Evolutionary conservation across 2,113 vertebrate species (phyloP).

Genomic region (Lipotes vexillifer): DNA sequence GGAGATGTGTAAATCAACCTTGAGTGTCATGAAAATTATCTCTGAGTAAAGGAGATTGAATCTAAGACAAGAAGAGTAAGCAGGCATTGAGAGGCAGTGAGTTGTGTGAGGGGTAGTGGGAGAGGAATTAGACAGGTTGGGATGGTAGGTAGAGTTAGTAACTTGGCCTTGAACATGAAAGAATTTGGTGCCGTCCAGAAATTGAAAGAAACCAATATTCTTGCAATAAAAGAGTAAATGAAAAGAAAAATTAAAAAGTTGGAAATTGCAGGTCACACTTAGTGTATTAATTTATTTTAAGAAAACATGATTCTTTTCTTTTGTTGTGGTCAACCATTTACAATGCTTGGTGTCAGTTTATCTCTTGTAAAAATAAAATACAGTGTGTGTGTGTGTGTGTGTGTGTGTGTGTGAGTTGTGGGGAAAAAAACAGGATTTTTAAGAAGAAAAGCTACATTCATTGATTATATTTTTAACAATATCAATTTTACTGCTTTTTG

Average conservation of each 20-base stretch:
- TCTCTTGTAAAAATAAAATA: too few species aligned
- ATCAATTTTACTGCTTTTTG: background rate
- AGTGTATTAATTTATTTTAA: background rate
- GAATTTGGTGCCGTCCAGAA: background rate
- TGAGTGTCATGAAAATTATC: background rate
- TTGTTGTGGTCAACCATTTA: too few species aligned
- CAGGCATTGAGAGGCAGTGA: background rate
- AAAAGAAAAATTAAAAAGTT: background rate
- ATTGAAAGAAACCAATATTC: background rate
- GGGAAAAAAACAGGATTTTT: background rate
- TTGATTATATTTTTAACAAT: background rate
- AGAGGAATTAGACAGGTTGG: background rate
- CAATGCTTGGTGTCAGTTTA: too few species aligned
- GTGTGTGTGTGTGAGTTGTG: too few species aligned
- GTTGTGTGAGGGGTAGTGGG: background rate
- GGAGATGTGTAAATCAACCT: background rate
- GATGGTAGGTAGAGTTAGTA: background rate
- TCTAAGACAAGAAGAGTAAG: background rate
- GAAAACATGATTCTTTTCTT: background rate
- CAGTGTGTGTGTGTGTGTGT: too few species aligned
- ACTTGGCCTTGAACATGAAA: background rate
- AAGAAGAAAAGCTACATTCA: background rate
- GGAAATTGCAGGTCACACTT: background rate
- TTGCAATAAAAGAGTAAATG: background rate
- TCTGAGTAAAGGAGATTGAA: background rate